Percentiles rank a stretch among this genome's conserved stretches.
These are phyloP conservation scores for Cygnus atratus DNA, from an alignment of 2,113 vertebrate species.

Conservation along the genomic window DNA sequence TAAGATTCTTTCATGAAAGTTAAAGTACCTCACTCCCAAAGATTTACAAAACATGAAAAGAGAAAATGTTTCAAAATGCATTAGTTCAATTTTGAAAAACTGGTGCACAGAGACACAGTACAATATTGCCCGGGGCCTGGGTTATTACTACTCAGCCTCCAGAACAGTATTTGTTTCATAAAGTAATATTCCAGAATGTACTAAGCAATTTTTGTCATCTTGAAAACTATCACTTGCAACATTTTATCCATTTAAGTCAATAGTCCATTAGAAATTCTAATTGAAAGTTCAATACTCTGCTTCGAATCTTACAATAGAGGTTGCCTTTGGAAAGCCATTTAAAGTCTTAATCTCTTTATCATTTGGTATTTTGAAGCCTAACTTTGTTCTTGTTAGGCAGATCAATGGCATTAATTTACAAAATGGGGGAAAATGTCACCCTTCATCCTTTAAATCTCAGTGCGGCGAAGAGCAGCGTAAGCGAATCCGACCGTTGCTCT, in stretches of 20 bases:
- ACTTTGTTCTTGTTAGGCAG: slow-evolving; percentile 96
- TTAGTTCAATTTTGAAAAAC: slow-evolving; percentile 65
- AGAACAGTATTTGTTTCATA: slow-evolving; percentile 64
- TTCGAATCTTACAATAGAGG: slow-evolving; percentile 87
- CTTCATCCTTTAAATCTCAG: slow-evolving; percentile 93
- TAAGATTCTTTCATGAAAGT: slow-evolving; percentile 58
- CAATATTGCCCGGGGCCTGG: slow-evolving; percentile 55
- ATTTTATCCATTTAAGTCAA: slow-evolving; percentile 96
- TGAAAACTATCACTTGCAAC: slow-evolving; percentile 85
- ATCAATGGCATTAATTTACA: slow-evolving; percentile 98
- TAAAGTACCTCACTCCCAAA: slow-evolving; percentile 56
- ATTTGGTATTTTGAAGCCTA: slow-evolving; percentile 96
- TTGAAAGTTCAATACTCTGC: slow-evolving; percentile 93
- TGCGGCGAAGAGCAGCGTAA: slow-evolving; percentile 80
- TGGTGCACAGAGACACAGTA: slow-evolving; percentile 34
- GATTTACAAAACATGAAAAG: slow-evolving; percentile 65
- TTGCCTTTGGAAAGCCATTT: slow-evolving; percentile 94
- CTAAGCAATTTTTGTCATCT: slow-evolving; percentile 84
- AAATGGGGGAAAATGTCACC: slow-evolving; percentile 95
- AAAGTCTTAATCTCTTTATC: slow-evolving; percentile 97
- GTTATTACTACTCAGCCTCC: slow-evolving; percentile 64
- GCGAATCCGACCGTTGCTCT: slow-evolving; percentile 81
- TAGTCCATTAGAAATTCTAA: slow-evolving; percentile 98
- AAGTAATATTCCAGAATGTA: slow-evolving; percentile 80
- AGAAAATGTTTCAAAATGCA: slow-evolving; percentile 64